Percentiles rank a stretch among this genome's conserved stretches.
phyloP scores from a whole-genome alignment of 2,888 invertebrate genomes.

The Crocallis elinguaria region DNA sequence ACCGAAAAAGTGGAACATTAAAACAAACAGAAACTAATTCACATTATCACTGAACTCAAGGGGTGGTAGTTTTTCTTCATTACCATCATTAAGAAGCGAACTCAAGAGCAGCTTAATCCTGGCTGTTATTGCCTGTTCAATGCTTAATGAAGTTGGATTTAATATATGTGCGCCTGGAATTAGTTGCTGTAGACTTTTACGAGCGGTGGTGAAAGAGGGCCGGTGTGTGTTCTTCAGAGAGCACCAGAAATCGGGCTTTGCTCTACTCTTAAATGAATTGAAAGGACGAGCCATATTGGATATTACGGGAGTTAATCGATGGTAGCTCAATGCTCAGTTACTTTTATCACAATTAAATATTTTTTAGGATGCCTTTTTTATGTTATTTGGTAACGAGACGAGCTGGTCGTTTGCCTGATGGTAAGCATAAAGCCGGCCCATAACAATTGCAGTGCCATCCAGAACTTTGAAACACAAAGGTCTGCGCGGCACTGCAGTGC shows the following conservation, averaged over 20 bases:
- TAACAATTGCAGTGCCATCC: too few relatives aligned
- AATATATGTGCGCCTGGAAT: conserved; percentile 55
- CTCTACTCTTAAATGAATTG: neutral
- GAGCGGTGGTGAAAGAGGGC: conserved; percentile 16
- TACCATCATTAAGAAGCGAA: conserved; percentile 46
- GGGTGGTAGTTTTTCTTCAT: conserved; percentile 53
- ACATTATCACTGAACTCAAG: conserved; percentile 48
- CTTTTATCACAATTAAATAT: neutral
- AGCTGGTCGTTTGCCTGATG: too few relatives aligned
- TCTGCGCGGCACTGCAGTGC: too few relatives aligned
- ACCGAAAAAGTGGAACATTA: conserved; percentile 45
- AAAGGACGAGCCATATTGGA: neutral
- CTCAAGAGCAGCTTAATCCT: conserved; percentile 53
- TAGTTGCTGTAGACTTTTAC: conserved; percentile 36
- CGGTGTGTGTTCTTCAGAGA: neutral
- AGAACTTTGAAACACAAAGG: too few relatives aligned
- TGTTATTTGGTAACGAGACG: too few relatives aligned
- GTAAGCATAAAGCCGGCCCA: too few relatives aligned
- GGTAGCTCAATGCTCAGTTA: neutral
- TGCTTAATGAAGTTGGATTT: conserved; percentile 66
- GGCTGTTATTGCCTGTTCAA: conserved; percentile 66
- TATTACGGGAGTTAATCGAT: neutral
- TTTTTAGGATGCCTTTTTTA: too few relatives aligned
- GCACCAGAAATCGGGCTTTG: conserved; percentile 2
- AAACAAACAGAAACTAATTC: conserved; percentile 49